Base-by-base conservation (phyloP, 92 coral and sea anemone species). In the Palythoa heliodiscus region DNA sequence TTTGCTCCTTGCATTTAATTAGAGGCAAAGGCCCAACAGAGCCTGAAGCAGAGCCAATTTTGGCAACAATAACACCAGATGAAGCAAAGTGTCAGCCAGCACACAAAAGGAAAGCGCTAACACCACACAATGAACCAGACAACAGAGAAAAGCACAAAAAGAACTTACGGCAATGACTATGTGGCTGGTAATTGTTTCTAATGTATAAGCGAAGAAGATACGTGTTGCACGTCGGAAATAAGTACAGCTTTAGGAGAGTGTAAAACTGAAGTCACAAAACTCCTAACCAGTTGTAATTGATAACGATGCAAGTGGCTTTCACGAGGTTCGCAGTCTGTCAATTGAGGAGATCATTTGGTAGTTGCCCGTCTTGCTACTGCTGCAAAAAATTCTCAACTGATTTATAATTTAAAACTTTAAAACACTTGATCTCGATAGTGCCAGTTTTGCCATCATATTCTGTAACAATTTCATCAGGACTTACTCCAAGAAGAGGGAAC, bases 181-280 rank as follows among this genome's bases (percentile, higher is more conserved):
- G 14, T 54, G 6, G 64, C 17, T 58, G 64, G n/a, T 58, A 58
- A 22, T 58, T 58, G n/a, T n/a, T 58, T 4, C 13, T 22, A 58
- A 58, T 16, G 15, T 2, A 15, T 58, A 58, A 58, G 64, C 64
- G n/a, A 58, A 58, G 64, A 58, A 58, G 64, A 58, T 14, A 58
- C n/a, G n/a, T 22, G 17, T 58, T 58, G 64, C 64, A 16, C 64
- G n/a, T 12, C n/a, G 3, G 64, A 13, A 58, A 12, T 58, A 58
- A 58, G n/a, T 58, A 58, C 64, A 58, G 88, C 91, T 79, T 84
- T 77, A 20, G 88, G 88, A 8, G 91, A 66, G 61, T 84, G 86
- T 61, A 88, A 84, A 70, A 88, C 88, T n/a, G 70, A 88, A 88
- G 61, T 84, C 91, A 77, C 88, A 88, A 22, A 77, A 53, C 14